Conservation (phyloP, 2,113 vertebrate species). For the Lucifuga dentata region DNA sequence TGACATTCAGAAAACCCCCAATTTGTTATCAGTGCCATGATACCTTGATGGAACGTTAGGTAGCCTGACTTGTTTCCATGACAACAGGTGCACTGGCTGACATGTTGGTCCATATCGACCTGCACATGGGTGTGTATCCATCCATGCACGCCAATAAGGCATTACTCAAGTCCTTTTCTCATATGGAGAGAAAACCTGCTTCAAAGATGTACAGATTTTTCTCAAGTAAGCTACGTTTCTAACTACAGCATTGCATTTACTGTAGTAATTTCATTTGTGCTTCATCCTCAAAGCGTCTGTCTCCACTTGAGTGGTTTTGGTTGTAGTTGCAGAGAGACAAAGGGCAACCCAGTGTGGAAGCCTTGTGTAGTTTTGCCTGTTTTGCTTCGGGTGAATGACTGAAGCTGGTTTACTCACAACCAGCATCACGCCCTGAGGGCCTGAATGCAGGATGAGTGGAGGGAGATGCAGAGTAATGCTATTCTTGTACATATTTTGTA, state of each 20-base stretch:
- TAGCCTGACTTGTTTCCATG: constrained; percentile 80
- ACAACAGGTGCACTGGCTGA: constrained; percentile 65
- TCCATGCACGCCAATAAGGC: constrained; percentile 21
- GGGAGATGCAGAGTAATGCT: constrained; percentile 31
- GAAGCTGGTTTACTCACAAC: constrained; percentile 58
- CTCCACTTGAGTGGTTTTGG: constrained; percentile 39
- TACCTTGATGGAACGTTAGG: constrained; percentile 57
- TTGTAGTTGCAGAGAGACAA: constrained; percentile 47
- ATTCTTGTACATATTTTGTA: constrained; percentile 8
- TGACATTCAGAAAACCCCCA: constrained; percentile 4
- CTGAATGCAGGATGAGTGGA: constrained; percentile 61
- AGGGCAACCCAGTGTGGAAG: constrained; percentile 60
- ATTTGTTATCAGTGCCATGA: constrained; percentile 41
- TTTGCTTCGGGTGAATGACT: constrained; percentile 66
- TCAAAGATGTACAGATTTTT: no score
- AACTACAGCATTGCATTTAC: constrained; percentile 2
- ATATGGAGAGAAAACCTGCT: constrained; percentile 1
- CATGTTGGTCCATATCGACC: constrained; percentile 62
- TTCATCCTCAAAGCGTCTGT: constrained; percentile 24
- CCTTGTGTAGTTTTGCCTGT: constrained; percentile 65
- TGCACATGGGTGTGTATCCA: constrained; percentile 33
- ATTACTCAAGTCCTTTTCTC: constrained; percentile 3
- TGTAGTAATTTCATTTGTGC: background rate
- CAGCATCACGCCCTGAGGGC: constrained; percentile 43
- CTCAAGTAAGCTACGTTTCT: background rate